These are phyloP conservation scores for Mechanitis messenoides DNA, from an alignment of 2,888 invertebrate genomes.

Conservation along the genomic window DNA sequence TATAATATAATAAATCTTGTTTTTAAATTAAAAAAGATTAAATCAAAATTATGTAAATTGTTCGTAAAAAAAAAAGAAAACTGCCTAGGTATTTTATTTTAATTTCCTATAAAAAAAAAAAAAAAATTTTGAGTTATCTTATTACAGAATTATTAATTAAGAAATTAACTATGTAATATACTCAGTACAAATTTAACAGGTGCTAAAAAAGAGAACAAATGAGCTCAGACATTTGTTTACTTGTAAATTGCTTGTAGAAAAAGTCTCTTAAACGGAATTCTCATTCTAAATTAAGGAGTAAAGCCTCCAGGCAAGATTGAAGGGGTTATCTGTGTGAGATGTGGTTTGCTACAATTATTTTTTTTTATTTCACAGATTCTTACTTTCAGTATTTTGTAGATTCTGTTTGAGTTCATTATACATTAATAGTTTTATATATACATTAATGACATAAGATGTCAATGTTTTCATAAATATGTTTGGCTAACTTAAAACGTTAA, in stretches of 20 bases:
- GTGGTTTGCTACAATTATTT: slow-evolving; percentile 46
- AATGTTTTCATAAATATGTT: no score
- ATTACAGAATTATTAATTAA: no score
- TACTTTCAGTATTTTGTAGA: slow-evolving; percentile 12
- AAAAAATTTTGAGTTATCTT: no score
- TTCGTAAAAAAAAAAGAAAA: no score
- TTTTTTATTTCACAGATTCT: slow-evolving; percentile 38
- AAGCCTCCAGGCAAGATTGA: slow-evolving; percentile 42
- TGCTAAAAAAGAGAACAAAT: slow-evolving; percentile 13
- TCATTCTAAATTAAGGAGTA: slow-evolving; percentile 44
- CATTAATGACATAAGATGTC: no score
- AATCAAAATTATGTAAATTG: no score
- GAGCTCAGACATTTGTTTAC: slow-evolving; percentile 26
- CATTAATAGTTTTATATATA: background rate
- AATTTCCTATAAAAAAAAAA: no score
- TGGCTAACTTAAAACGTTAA: no score
- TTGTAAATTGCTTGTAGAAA: slow-evolving; percentile 38
- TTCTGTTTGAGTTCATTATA: background rate
- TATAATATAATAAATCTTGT: no score
- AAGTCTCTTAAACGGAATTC: slow-evolving; percentile 47
- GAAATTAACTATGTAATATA: no score
- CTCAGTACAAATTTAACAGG: background rate
- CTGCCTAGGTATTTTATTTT: no score
- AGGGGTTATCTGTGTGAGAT: slow-evolving; percentile 47
- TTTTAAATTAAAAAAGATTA: no score